A percentile compares a stretch with the other conserved stretches of the same genome.
Evolutionary conservation across 2,113 vertebrate genomes (phyloP).

Genomic region (Lontra canadensis): DNA sequence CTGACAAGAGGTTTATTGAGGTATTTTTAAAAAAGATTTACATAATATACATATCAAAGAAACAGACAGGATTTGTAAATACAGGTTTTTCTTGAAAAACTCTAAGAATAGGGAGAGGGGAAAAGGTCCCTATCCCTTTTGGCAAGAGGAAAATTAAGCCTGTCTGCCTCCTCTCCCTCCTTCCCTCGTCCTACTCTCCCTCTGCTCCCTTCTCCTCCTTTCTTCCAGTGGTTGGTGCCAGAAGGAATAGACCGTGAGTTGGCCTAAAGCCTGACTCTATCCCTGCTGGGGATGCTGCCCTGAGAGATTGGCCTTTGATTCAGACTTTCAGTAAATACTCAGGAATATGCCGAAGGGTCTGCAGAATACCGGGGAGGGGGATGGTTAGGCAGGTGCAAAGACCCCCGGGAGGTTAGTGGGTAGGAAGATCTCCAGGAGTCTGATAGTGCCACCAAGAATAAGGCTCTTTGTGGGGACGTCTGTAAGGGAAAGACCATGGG

Average conservation of each 20-base stretch:
- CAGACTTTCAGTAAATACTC: background rate
- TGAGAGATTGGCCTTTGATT: background rate
- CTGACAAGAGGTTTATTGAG: background rate
- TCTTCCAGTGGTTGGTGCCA: background rate
- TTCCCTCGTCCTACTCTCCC: background rate
- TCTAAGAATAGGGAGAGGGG: background rate
- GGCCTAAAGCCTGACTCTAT: background rate
- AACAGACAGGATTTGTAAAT: background rate
- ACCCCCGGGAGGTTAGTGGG: background rate
- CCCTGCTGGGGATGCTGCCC: background rate
- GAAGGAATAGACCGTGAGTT: background rate
- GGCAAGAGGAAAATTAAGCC: background rate
- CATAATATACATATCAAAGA: background rate
- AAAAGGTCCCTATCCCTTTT: background rate
- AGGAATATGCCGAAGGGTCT: background rate
- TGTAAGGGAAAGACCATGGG: background rate
- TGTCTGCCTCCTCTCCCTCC: background rate
- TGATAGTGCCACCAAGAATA: background rate
- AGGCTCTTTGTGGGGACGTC: background rate
- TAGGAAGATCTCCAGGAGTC: background rate
- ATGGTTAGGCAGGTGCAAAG: background rate
- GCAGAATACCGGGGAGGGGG: background rate
- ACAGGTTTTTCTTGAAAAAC: background rate
- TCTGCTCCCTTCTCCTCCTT: too few relatives aligned
- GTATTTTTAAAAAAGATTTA: background rate